These are phyloP conservation scores for Eulemur albifrons DNA, from an alignment of 2,797 vertebrate genomes.

Conservation along the genomic window DNA sequence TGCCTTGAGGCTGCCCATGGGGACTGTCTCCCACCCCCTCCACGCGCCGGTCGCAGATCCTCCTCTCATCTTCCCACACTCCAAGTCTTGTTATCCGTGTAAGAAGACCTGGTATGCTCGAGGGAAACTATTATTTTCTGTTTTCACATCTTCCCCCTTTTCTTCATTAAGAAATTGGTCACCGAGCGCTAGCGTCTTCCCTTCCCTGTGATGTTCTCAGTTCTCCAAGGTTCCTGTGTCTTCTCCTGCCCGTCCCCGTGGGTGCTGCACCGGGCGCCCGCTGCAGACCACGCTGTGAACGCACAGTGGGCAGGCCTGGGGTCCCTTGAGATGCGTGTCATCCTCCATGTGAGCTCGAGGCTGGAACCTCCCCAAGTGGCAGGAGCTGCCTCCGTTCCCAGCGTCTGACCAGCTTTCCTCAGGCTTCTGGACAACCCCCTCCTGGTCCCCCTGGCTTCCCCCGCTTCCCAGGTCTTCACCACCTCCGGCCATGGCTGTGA, in stretches of 20 bases:
- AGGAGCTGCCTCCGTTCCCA: not conserved
- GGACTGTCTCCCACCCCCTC: rapidly evolving
- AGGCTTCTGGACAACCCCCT: not conserved
- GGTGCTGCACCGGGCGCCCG: too few relatives aligned
- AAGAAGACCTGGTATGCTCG: not conserved
- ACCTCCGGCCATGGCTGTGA: not conserved
- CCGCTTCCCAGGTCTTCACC: not conserved
- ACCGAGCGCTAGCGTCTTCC: not conserved
- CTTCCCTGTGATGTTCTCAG: not conserved
- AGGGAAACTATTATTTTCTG: too few relatives aligned
- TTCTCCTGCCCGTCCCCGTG: not conserved
- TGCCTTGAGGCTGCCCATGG: not conserved
- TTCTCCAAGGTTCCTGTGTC: not conserved
- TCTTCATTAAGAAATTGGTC: not conserved
- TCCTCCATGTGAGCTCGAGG: not conserved
- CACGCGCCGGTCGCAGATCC: not conserved
- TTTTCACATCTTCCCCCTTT: not conserved
- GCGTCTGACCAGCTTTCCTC: not conserved
- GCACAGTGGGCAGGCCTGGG: not conserved
- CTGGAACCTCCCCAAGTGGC: not conserved
- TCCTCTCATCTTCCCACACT: not conserved
- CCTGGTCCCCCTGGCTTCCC: not conserved
- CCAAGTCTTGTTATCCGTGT: not conserved
- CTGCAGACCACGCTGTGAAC: too few relatives aligned
- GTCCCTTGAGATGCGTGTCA: not conserved